Conservation (phyloP, 2,113 vertebrate species). For the Hydropotes inermis region DNA sequence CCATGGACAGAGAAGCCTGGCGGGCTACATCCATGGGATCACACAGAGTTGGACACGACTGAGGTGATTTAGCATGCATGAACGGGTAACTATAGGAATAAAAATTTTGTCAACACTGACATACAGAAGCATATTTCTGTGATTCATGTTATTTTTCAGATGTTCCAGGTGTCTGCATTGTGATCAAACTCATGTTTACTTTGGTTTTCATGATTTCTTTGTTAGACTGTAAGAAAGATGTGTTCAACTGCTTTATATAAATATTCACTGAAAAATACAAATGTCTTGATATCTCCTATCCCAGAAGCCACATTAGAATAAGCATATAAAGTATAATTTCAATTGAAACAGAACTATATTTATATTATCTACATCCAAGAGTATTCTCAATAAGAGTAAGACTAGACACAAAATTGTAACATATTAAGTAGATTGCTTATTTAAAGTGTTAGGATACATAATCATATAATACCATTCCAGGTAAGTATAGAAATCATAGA, state of each 20-base stretch:
- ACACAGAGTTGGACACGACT: not conserved
- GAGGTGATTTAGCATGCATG: not conserved
- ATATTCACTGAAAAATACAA: slow-evolving; percentile 25
- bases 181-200: slow-evolving; percentile 61
- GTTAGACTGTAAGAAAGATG: not conserved
- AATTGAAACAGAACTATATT: slow-evolving; percentile 21
- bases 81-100: not conserved
- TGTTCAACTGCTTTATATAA: slow-evolving; percentile 18
- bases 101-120: slow-evolving; percentile 41
- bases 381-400: not conserved
- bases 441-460: slow-evolving; percentile 20
- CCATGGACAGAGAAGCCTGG: not conserved
- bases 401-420: not conserved
- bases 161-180: slow-evolving; percentile 30
- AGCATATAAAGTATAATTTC: slow-evolving; percentile 10
- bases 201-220: slow-evolving; percentile 54
- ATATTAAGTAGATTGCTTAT: not conserved
- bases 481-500: not conserved
- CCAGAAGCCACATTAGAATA: not conserved
- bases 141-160: slow-evolving; percentile 69
- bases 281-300: not conserved
- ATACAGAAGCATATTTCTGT: slow-evolving; percentile 70
- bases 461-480: not conserved
- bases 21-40: not conserved
- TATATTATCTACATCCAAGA: not conserved